Conservation (phyloP, 2,888 invertebrate genomes). For the Sturmia bella region DNA sequence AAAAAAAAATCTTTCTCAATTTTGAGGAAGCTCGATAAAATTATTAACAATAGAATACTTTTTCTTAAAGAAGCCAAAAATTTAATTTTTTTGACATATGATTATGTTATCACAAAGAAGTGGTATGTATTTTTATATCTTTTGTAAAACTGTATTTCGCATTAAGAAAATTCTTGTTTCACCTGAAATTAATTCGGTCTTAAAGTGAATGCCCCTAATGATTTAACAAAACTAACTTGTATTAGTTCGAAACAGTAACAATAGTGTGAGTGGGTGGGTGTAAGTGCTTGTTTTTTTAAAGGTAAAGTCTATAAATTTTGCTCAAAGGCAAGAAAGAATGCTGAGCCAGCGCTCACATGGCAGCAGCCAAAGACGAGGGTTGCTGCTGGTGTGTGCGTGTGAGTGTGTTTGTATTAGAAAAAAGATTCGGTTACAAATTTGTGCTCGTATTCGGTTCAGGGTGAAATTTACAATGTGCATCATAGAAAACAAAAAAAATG, state of each 20-base stretch:
- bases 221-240: conserved; percentile 6
- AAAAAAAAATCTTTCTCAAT: too few species aligned
- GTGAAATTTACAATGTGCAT: conserved; percentile 65
- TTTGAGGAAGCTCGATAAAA: too few species aligned
- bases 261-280: conserved; percentile 25
- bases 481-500: conserved; percentile 43
- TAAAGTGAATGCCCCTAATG: conserved; percentile 15
- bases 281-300: conserved; percentile 14
- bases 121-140: too few species aligned
- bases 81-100: too few species aligned
- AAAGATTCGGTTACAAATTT: conserved; percentile 64
- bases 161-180: too few species aligned
- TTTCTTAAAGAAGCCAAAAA: too few species aligned
- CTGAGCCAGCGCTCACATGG: conserved; percentile 5
- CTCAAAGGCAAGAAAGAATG: conserved; percentile 8
- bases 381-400: neutral
- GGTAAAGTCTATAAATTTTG: conserved; percentile 27
- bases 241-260: conserved; percentile 5
- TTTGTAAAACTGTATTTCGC: too few species aligned
- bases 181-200: too few species aligned
- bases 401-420: conserved; percentile 44
- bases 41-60: too few species aligned
- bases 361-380: conserved; percentile 33
- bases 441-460: conserved; percentile 64
- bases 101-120: too few species aligned